These are phyloP conservation scores for Xestia xanthographa DNA, from an alignment of 2,888 invertebrate species.

Conservation along the genomic window DNA sequence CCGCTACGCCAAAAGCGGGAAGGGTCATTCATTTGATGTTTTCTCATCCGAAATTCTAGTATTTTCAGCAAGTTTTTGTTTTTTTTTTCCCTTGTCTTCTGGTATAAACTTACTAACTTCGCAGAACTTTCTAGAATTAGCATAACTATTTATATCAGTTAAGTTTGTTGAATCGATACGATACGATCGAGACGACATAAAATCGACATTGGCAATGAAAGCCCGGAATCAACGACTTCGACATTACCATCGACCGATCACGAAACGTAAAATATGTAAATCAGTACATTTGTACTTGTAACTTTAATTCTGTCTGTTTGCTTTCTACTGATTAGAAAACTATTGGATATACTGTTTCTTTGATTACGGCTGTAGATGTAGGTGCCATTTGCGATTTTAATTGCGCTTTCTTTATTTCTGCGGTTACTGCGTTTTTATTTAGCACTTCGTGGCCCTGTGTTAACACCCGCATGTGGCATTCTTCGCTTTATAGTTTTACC, in stretches of 20 bases:
- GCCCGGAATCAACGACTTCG: conserved; percentile 27
- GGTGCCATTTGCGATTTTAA: conserved; percentile 38
- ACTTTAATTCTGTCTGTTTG: conserved; percentile 38
- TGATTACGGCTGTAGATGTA: conserved; percentile 15
- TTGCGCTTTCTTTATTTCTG: conserved; percentile 30
- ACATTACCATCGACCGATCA: conserved; percentile 34
- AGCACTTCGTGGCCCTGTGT: neutral
- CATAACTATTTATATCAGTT: conserved; percentile 27
- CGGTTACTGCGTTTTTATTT: conserved; percentile 4
- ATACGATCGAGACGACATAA: conserved; percentile 51
- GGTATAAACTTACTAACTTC: neutral
- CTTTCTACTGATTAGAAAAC: conserved; percentile 57
- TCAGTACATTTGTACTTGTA: conserved; percentile 40
- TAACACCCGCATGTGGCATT: conserved; percentile 9
- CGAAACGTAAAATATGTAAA: conserved; percentile 54
- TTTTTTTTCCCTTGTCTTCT: neutral
- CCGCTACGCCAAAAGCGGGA: too few species aligned
- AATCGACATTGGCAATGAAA: conserved; percentile 59
- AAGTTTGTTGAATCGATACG: conserved; percentile 46
- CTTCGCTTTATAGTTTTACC: conserved; percentile 5
- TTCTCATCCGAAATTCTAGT: neutral
- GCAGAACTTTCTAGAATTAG: conserved; percentile 5
- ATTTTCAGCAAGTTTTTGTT: too few species aligned
- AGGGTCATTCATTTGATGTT: too few species aligned
- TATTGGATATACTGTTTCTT: conserved; percentile 14